Evolutionary conservation across 2,113 vertebrate genomes (phyloP).

Genomic region (Antechinus stuartii): DNA sequence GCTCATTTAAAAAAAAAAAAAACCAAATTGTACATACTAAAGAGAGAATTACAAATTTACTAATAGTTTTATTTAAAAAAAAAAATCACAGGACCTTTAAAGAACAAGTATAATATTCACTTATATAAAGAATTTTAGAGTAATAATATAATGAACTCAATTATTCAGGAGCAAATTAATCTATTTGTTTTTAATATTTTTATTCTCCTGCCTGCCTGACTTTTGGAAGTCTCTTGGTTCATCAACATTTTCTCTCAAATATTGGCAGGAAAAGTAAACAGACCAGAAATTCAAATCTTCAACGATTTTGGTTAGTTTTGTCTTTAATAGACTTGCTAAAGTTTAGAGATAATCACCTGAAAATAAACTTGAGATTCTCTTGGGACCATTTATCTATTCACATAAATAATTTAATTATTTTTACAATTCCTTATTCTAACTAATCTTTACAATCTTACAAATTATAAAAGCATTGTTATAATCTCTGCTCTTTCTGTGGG

Average conservation of each 20-base stretch:
- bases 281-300: slow-evolving; percentile 1
- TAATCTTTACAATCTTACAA: slow-evolving; percentile 34
- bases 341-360: not conserved
- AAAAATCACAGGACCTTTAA: not conserved
- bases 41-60: slow-evolving; percentile 29
- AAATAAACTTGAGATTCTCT: slow-evolving; percentile 23
- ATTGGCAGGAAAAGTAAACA: slow-evolving; percentile 40
- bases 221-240: slow-evolving; percentile 34
- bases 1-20: not conserved
- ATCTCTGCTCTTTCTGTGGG: not conserved
- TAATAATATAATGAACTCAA: not conserved
- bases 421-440: slow-evolving; percentile 12
- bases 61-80: not conserved
- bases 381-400: slow-evolving; percentile 33
- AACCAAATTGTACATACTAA: not conserved
- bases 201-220: not conserved
- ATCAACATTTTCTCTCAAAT: not conserved
- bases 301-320: slow-evolving; percentile 24
- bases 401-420: slow-evolving; percentile 44
- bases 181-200: slow-evolving; percentile 36
- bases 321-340: slow-evolving; percentile 42
- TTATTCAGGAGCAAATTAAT: not conserved
- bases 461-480: not conserved
- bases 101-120: not conserved
- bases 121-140: not conserved